A percentile compares a stretch with the other conserved stretches of the same genome.
Evolutionary conservation across 2,888 invertebrate species (phyloP).

Genomic region (Rhagium mordax): DNA sequence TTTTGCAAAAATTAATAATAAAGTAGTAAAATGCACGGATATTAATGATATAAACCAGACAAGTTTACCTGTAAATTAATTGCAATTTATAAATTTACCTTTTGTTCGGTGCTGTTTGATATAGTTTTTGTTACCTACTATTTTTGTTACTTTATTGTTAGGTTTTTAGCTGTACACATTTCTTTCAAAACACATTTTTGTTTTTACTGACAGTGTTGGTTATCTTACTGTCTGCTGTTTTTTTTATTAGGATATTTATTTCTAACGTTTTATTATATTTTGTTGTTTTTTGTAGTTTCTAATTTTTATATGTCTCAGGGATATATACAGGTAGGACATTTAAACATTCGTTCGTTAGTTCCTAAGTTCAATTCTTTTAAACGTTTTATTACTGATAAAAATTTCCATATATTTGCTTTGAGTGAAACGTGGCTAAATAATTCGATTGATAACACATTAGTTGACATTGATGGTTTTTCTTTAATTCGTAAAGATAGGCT

Average conservation of each 20-base stretch:
- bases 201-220: neutral
- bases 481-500: neutral
- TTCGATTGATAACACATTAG: neutral
- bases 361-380: neutral
- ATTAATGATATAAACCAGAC: neutral
- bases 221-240: too few relatives aligned
- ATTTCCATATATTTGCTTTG: neutral
- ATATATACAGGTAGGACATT: neutral
- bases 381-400: neutral
- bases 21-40: neutral
- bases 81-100: neutral
- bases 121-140: neutral
- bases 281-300: too few relatives aligned
- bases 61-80: neutral
- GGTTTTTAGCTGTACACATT: neutral
- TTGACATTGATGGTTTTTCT: neutral
- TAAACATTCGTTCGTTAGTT: neutral
- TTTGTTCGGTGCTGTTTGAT: too few relatives aligned
- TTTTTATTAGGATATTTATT: too few relatives aligned
- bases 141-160: neutral
- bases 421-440: neutral
- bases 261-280: too few relatives aligned
- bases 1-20: neutral
- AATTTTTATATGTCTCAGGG: too few relatives aligned
- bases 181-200: neutral